phyloP scores from a whole-genome alignment of 2,113 vertebrate species.

The Gallinago paraguaiae region DNA sequence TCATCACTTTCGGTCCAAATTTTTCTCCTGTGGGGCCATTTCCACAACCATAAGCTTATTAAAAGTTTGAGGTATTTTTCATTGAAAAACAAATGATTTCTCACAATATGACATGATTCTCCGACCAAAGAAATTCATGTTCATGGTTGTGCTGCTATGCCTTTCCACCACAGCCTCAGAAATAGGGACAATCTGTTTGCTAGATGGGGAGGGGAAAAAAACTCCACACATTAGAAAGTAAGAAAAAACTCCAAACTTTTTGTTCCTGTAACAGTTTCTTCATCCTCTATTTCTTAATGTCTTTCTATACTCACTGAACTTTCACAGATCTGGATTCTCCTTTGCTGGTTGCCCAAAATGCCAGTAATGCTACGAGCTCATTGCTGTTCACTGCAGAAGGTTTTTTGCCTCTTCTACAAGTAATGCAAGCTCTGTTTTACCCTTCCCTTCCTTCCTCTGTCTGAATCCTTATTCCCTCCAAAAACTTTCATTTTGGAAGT shows the following conservation, averaged over 20 bases:
- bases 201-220: neutral
- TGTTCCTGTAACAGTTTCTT: neutral
- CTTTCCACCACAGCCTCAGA: neutral
- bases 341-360: neutral
- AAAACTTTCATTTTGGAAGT: neutral
- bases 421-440: neutral
- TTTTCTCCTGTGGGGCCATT: neutral
- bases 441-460: neutral
- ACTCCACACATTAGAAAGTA: neutral
- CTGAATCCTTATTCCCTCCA: neutral
- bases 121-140: neutral
- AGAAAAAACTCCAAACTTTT: neutral
- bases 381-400: neutral
- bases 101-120: neutral
- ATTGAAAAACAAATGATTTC: neutral
- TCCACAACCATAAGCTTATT: neutral
- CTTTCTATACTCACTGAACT: neutral
- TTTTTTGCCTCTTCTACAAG: neutral
- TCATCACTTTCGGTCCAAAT: neutral
- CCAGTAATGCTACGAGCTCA: fast-evolving
- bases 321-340: neutral
- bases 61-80: neutral
- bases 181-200: neutral
- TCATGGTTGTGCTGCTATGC: neutral
- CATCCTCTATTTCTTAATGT: neutral